Percentiles rank a stretch among this genome's conserved stretches.
Evolutionary conservation across 2,113 vertebrate genomes (phyloP).

Genomic region (Kobus ellipsiprymnus): DNA sequence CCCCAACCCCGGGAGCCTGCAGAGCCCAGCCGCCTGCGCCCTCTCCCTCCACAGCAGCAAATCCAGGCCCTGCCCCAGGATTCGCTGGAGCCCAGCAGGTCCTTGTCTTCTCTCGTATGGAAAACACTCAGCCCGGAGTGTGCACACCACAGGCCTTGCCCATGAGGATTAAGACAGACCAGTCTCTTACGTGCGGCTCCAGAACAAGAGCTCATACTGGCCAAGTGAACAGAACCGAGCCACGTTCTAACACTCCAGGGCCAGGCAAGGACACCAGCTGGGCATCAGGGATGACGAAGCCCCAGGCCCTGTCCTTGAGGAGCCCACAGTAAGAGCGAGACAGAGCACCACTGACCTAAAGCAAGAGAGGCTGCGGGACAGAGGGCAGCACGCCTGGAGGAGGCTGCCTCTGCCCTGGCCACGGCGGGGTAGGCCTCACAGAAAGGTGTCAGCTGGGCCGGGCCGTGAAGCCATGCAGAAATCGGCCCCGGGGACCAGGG

Average conservation of each 20-base stretch:
- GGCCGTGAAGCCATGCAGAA: background rate
- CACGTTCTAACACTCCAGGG: background rate
- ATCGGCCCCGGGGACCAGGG: no score
- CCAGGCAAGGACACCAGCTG: background rate
- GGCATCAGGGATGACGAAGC: background rate
- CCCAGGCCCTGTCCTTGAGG: background rate
- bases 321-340: background rate
- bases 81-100: background rate
- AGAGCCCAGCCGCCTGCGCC: fast-evolving
- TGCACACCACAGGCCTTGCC: no score
- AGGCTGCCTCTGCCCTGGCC: background rate
- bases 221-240: background rate
- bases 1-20: background rate
- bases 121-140: background rate
- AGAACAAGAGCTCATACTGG: fast-evolving
- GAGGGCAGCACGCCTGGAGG: no score
- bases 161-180: background rate
- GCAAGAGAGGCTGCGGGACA: background rate
- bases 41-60: background rate
- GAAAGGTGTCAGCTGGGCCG: background rate
- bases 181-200: background rate
- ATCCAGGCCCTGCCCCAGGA: background rate
- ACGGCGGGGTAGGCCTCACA: background rate
- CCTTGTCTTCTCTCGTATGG: background rate
- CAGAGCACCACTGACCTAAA: background rate